phyloP scores from a whole-genome alignment of 1,140 invertebrate genomes.

The Eumaeus atala region DNA sequence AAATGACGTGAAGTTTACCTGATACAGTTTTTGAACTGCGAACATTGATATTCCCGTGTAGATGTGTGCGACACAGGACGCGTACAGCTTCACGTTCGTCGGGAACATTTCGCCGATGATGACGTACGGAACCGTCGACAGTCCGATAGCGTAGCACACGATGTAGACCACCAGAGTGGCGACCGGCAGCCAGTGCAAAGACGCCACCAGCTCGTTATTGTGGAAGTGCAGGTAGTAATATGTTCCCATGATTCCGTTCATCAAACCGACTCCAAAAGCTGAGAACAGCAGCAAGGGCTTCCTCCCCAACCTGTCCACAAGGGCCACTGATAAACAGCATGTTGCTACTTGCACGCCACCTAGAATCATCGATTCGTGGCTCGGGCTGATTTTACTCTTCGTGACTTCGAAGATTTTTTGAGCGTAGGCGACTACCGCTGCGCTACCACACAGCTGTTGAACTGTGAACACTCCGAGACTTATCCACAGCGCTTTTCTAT shows the following conservation, averaged over 20 bases:
- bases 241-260: slow-evolving; percentile 74
- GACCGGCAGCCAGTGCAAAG: slow-evolving; percentile 77
- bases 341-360: slow-evolving; percentile 80
- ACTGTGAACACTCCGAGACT: slow-evolving; percentile 79
- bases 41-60: slow-evolving; percentile 84
- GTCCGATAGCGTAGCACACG: slow-evolving; percentile 80
- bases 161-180: slow-evolving; percentile 81
- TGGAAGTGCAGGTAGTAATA: slow-evolving; percentile 73
- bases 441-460: slow-evolving; percentile 85
- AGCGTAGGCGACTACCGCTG: slow-evolving; percentile 83
- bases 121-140: slow-evolving; percentile 82
- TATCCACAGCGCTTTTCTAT: slow-evolving; percentile 78
- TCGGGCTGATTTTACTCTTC: slow-evolving; percentile 61
- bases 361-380: slow-evolving; percentile 78
- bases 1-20: slow-evolving; percentile 42
- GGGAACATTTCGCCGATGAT: slow-evolving; percentile 85
- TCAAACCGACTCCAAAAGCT: slow-evolving; percentile 71
- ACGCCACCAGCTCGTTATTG: slow-evolving; percentile 38
- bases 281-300: slow-evolving; percentile 80
- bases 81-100: slow-evolving; percentile 80
- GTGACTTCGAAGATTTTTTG: slow-evolving; percentile 81
- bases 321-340: slow-evolving; percentile 75
- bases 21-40: slow-evolving; percentile 83
- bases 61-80: slow-evolving; percentile 81
- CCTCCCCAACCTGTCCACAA: slow-evolving; percentile 83